Evolutionary conservation across 2,888 invertebrate genomes (phyloP), one percentile per base, ranked within the genome.

Genomic region (Eupithecia centaureata): DNA sequence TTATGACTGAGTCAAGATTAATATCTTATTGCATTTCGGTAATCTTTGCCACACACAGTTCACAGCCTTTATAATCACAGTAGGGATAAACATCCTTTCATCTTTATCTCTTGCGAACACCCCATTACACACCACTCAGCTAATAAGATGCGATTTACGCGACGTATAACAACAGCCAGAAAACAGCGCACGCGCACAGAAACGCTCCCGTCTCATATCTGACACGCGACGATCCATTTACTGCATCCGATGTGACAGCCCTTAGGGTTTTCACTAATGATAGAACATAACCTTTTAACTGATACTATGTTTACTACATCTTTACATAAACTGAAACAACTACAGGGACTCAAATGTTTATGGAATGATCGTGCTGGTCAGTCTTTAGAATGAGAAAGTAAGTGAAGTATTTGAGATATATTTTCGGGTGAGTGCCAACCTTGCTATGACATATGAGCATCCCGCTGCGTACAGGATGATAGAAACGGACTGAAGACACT

Each of bases 151-250:
- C 27, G 58, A 63, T 63, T 60, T 62, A 65, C 61, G 51, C 27
- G 38, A 61, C 68, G 56, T 33, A 56, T 63, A 68, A 71, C 65
- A 47, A 60, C 52, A 61, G 57, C 35, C 54, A 64, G 65, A 65
- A 61, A 70, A 73, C 72, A 74, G 61, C 71, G 77, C 80, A 76
- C 76, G 79, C 79, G 79, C 78, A 84, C 83, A 76, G 82, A 74
- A 82, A 82, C 80, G 77, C 67, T 71, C 73, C 76, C 75, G 74
- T 73, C 72, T 76, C 82, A 86, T 89, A 82, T 86, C 86, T 79
- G 70, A 72, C 69, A 80, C 76, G 76, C 82, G 82, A 77, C 84
- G 82, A 79, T 75, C 86, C 86, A 82, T 87, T 78, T 74, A 68
- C 67, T 79, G 73, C 74, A 67, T 69, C 70, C 77, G 74, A 73